These are phyloP conservation scores for Bovichtus diacanthus DNA, from an alignment of 2,797 vertebrate species.

Conservation along the genomic window DNA sequence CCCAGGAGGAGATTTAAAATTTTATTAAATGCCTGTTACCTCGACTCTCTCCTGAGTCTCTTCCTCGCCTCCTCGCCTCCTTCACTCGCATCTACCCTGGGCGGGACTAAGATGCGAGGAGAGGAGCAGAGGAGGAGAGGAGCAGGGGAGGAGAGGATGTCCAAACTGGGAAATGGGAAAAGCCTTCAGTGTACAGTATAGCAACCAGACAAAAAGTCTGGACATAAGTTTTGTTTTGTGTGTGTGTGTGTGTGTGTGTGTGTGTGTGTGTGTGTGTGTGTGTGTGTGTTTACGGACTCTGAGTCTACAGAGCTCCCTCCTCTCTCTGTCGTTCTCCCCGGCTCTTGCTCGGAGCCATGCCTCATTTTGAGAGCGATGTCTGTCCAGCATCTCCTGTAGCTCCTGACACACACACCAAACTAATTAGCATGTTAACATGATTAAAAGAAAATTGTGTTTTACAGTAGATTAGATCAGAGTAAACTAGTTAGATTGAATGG, in stretches of 20 bases:
- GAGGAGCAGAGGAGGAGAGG: too few species aligned
- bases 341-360: slow-evolving; percentile 81
- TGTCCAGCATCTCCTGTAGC: slow-evolving; percentile 82
- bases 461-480: not conserved
- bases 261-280: not conserved
- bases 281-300: slow-evolving; percentile 62
- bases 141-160: too few species aligned
- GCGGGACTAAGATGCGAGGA: too few species aligned
- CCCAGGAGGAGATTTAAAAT: too few species aligned
- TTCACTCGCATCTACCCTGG: too few species aligned
- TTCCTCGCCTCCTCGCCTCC: too few species aligned
- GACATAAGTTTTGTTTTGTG: not conserved
- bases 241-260: not conserved
- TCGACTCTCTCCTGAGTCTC: too few species aligned
- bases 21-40: too few species aligned
- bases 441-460: too few species aligned
- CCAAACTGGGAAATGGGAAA: too few species aligned
- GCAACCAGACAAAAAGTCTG: not conserved
- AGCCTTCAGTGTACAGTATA: not conserved
- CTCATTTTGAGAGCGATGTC: slow-evolving; percentile 78
- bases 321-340: slow-evolving; percentile 85
- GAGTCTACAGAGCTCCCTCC: slow-evolving; percentile 76
- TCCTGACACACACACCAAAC: slow-evolving; percentile 65
- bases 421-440: not conserved
- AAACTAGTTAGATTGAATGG: not conserved